Conservation (phyloP, 1,140 invertebrate genomes). For the Meloidogyne hapla region DNA sequence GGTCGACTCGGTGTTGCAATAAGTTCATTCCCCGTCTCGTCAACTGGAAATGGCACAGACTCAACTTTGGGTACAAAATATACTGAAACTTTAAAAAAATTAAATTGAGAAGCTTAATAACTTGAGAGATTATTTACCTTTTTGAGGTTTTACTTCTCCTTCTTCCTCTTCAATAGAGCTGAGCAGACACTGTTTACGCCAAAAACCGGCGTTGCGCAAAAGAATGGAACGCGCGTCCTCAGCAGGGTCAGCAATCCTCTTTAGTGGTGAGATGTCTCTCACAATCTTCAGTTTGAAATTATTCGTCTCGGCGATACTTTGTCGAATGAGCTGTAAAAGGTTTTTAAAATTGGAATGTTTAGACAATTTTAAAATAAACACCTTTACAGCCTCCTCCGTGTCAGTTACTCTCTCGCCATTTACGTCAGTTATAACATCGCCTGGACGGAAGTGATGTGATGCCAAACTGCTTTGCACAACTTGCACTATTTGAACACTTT, state of each 20-base stretch:
- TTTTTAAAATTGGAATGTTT: no score
- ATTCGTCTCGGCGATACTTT: not conserved
- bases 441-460: no score
- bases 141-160: not conserved
- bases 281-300: not conserved
- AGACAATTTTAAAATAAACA: not conserved
- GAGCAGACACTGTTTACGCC: not conserved
- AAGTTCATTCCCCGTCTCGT: not conserved
- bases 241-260: not conserved
- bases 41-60: not conserved
- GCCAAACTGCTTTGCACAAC: no score
- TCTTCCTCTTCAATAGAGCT: not conserved
- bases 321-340: not conserved
- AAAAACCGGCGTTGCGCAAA: not conserved
- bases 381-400: not conserved
- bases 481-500: not conserved
- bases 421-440: no score
- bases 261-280: not conserved
- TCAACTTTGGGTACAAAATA: not conserved
- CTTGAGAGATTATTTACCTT: not conserved
- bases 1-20: not conserved
- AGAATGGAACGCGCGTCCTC: not conserved
- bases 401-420: not conserved
- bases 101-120: not conserved
- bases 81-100: not conserved